Evolutionary conservation across 1,140 invertebrate species (phyloP).

Genomic region (Zaprionus ornatus): DNA sequence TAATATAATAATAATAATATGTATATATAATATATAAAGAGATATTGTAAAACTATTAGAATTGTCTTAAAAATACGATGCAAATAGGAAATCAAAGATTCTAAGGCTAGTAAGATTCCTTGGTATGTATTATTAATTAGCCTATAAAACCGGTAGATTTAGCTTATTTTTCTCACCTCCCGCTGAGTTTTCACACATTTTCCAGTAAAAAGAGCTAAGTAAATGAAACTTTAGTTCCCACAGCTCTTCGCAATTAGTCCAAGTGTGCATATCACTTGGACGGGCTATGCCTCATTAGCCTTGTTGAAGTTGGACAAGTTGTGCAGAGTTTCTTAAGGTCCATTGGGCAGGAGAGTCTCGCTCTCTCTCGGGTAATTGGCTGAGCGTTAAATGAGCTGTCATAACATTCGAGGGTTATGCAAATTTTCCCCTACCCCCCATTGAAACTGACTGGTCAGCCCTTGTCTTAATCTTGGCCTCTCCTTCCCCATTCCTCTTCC

Average conservation of each 20-base stretch:
- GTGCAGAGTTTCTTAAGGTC: background rate
- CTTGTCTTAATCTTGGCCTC: slow-evolving; percentile 10
- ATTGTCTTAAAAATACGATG: background rate
- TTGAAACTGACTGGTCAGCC: background rate
- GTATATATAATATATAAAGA: background rate
- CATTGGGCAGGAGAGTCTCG: background rate
- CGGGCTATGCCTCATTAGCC: slow-evolving; percentile 4
- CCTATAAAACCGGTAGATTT: background rate
- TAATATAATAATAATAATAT: too few species aligned
- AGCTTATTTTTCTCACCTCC: background rate
- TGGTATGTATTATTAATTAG: too few species aligned
- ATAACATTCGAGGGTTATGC: slow-evolving; percentile 55
- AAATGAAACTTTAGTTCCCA: background rate
- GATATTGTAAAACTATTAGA: background rate
- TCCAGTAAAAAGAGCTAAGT: background rate
- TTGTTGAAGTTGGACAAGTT: background rate
- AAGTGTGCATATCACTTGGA: background rate
- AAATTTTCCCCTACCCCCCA: background rate
- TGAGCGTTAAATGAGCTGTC: slow-evolving; percentile 72
- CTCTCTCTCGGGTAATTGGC: background rate
- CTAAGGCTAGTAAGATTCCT: too few species aligned
- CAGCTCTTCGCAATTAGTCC: background rate
- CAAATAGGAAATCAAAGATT: background rate
- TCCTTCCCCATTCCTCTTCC: background rate
- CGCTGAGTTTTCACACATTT: background rate